Percentiles rank a stretch among this genome's conserved stretches.
Conservation (phyloP, 2,113 vertebrate genomes). For the Lichenostomus cassidix region DNA sequence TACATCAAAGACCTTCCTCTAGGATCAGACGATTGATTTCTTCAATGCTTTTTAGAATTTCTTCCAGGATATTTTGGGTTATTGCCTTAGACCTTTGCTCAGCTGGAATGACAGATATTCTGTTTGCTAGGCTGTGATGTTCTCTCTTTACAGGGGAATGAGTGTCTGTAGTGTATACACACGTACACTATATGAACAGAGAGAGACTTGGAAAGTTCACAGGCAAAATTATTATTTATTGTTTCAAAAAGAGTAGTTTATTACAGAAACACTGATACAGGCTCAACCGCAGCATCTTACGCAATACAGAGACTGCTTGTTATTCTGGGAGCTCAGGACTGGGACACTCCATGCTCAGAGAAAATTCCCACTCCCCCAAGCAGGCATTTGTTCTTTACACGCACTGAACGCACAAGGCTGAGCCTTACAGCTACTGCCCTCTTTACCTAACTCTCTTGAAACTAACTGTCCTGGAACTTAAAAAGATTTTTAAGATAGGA, state of each 20-base stretch:
- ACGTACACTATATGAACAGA: background rate
- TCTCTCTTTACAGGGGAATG: slow-evolving; percentile 56
- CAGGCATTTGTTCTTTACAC: slow-evolving; percentile 14
- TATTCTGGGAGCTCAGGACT: slow-evolving; percentile 16
- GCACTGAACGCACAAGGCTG: background rate
- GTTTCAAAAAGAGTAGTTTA: slow-evolving; percentile 46
- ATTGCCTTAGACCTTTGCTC: slow-evolving; percentile 74
- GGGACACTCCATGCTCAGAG: background rate
- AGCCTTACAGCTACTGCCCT: background rate
- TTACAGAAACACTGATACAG: slow-evolving; percentile 53
- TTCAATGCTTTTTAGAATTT: slow-evolving; percentile 73
- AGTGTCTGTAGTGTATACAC: slow-evolving; percentile 7
- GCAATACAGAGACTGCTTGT: slow-evolving; percentile 40
- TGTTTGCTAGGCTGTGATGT: slow-evolving; percentile 64
- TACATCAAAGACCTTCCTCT: slow-evolving; percentile 79
- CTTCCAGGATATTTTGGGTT: slow-evolving; percentile 77
- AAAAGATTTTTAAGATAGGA: background rate
- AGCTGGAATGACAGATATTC: slow-evolving; percentile 70
- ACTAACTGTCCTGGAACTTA: background rate
- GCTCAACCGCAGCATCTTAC: slow-evolving; percentile 33
- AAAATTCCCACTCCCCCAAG: background rate
- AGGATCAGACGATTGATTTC: slow-evolving; percentile 74
- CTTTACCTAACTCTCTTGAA: background rate
- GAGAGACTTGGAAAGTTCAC: slow-evolving; percentile 60
- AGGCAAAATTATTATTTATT: slow-evolving; percentile 62